Percentiles rank a stretch among this genome's conserved stretches.
Conservation (phyloP, 2,113 vertebrate genomes). For the Raja brachyura region DNA sequence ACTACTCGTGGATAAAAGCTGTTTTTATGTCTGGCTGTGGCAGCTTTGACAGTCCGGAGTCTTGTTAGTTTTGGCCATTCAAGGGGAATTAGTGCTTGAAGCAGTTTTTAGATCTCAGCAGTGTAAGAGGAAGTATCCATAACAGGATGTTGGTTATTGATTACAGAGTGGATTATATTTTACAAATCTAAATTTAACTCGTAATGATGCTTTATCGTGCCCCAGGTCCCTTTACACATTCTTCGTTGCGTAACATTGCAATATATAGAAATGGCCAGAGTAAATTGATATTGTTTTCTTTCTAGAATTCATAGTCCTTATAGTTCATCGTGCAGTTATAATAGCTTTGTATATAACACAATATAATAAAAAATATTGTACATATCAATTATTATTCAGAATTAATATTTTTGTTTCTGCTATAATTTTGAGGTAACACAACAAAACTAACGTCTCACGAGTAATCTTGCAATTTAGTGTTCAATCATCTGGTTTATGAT, state of each 20-base stretch:
- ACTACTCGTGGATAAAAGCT: no score
- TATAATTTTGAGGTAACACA: neutral
- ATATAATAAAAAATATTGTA: neutral
- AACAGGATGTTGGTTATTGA: conserved; percentile 71
- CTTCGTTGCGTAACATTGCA: neutral
- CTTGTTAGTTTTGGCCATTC: neutral
- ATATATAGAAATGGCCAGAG: neutral
- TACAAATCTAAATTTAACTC: conserved; percentile 32
- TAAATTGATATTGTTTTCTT: neutral
- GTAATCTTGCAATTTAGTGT: neutral
- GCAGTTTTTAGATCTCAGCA: neutral
- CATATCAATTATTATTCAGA: neutral
- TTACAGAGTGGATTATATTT: conserved; percentile 51
- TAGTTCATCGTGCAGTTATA: neutral
- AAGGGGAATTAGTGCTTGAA: conserved; percentile 8
- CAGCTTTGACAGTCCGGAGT: no score
- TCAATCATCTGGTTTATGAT: neutral
- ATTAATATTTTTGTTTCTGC: neutral
- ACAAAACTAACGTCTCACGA: neutral
- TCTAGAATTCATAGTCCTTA: neutral
- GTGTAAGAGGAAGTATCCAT: conserved; percentile 73
- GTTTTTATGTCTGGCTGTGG: no score
- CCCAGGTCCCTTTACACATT: conserved; percentile 4
- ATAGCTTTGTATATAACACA: neutral
- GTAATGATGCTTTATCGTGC: neutral